Conservation (phyloP, 2,888 invertebrate species). For the Yponomeuta evonymella region DNA sequence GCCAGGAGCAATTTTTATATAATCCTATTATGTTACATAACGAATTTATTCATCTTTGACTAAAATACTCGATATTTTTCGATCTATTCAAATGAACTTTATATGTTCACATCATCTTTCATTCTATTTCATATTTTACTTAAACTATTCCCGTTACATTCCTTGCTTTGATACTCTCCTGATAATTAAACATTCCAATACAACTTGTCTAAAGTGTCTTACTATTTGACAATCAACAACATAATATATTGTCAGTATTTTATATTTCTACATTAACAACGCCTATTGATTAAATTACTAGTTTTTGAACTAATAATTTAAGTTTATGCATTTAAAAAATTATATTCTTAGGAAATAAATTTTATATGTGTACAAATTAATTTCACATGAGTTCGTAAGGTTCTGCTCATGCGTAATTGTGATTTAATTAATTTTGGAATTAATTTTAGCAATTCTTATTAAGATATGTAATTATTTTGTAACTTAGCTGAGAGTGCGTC, state of each 20-base stretch:
- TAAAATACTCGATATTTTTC: slow-evolving; percentile 1
- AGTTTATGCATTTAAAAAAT: slow-evolving; percentile 63
- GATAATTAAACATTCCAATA: slow-evolving; percentile 25
- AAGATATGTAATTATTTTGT: background rate
- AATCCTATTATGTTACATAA: background rate
- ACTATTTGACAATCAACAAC: slow-evolving; percentile 16
- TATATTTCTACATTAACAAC: background rate
- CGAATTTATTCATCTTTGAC: slow-evolving; percentile 11
- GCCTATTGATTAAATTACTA: background rate
- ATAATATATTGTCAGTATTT: background rate
- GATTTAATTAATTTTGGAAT: slow-evolving; percentile 38
- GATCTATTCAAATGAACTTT: background rate
- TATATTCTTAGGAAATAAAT: slow-evolving; percentile 34
- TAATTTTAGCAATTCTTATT: background rate
- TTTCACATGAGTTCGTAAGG: slow-evolving; percentile 49
- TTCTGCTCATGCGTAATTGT: slow-evolving; percentile 56
- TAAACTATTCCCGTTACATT: background rate
- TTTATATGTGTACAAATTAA: slow-evolving; percentile 58
- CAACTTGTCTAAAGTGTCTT: background rate
- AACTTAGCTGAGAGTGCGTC: background rate
- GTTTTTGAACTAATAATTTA: slow-evolving; percentile 27
- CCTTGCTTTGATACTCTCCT: slow-evolving; percentile 29
- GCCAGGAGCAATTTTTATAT: background rate
- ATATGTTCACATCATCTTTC: background rate
- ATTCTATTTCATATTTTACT: background rate